Conservation (phyloP, 2,888 invertebrate species). For the Tachina lurida region DNA sequence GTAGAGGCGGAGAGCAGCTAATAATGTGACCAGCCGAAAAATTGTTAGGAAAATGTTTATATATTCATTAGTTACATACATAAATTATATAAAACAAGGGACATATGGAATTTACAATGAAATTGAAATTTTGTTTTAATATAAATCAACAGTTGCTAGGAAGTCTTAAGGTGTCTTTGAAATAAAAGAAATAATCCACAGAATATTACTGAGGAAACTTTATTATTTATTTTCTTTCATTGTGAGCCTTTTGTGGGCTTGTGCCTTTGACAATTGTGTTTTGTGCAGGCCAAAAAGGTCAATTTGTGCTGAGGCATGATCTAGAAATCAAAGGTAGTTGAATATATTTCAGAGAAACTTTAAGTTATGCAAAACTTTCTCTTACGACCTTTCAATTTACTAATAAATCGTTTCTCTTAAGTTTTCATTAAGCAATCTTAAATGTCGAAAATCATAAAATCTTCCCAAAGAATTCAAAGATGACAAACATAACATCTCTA, state of each 20-base stretch:
- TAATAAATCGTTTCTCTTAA: too few relatives aligned
- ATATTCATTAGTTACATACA: conserved; percentile 17
- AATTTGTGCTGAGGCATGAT: too few relatives aligned
- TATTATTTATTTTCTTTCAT: too few relatives aligned
- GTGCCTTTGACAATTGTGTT: too few relatives aligned
- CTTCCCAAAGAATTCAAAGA: neutral
- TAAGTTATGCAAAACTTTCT: too few relatives aligned
- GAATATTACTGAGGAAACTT: too few relatives aligned
- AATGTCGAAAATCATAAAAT: neutral
- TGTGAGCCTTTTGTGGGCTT: too few relatives aligned
- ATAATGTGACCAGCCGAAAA: conserved; percentile 12
- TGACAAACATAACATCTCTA: conserved; percentile 12
- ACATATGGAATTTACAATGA: neutral
- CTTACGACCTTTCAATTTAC: too few relatives aligned
- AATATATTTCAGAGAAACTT: too few relatives aligned
- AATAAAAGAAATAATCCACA: neutral
- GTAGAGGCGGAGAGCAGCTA: neutral
- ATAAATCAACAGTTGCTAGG: neutral
- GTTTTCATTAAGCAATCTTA: neutral
- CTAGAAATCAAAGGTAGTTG: too few relatives aligned
- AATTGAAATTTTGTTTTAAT: neutral
- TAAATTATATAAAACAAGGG: neutral
- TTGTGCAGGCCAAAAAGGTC: too few relatives aligned
- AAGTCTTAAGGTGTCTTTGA: neutral
- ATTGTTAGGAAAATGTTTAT: conserved; percentile 6